phyloP scores from a whole-genome alignment of 2,797 vertebrate genomes.

The Odontamblyopus lacepedii region DNA sequence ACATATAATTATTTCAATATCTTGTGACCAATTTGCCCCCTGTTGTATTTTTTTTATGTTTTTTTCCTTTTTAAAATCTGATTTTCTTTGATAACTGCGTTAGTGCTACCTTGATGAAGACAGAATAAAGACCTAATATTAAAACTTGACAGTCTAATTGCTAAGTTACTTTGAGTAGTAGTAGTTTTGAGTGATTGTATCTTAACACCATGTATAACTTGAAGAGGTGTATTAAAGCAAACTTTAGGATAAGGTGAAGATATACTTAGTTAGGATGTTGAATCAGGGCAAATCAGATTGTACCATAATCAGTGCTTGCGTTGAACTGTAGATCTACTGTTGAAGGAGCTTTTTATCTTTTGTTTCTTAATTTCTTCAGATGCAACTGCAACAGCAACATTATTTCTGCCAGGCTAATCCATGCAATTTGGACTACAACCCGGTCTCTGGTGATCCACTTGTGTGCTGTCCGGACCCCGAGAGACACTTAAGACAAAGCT shows the following conservation, averaged over 20 bases:
- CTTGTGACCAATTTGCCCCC: background rate
- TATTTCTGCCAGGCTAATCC: conserved; percentile 25
- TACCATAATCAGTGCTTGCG: background rate
- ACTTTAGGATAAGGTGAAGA: background rate
- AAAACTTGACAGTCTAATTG: too few relatives aligned
- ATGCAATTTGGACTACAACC: conserved; percentile 18
- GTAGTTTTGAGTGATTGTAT: background rate
- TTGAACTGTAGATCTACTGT: background rate
- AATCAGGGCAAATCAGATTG: background rate
- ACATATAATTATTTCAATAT: background rate
- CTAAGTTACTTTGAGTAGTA: too few relatives aligned
- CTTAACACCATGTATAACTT: background rate
- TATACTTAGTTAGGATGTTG: background rate
- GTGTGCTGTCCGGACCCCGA: conserved; percentile 54
- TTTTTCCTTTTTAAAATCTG: background rate
- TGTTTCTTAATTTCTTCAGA: conserved; percentile 5
- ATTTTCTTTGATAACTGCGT: background rate
- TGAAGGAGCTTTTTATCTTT: conserved; percentile 8
- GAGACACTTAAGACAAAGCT: conserved; percentile 56
- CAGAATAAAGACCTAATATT: too few relatives aligned
- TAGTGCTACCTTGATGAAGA: too few relatives aligned
- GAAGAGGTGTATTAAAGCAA: background rate
- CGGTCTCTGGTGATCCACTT: conserved; percentile 49
- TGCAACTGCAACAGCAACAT: conserved; percentile 33
- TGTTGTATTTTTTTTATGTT: background rate